Percentiles rank a stretch among this genome's conserved stretches.
These are phyloP conservation scores for Pararge aegeria DNA, from an alignment of 1,140 invertebrate species.

Conservation along the genomic window DNA sequence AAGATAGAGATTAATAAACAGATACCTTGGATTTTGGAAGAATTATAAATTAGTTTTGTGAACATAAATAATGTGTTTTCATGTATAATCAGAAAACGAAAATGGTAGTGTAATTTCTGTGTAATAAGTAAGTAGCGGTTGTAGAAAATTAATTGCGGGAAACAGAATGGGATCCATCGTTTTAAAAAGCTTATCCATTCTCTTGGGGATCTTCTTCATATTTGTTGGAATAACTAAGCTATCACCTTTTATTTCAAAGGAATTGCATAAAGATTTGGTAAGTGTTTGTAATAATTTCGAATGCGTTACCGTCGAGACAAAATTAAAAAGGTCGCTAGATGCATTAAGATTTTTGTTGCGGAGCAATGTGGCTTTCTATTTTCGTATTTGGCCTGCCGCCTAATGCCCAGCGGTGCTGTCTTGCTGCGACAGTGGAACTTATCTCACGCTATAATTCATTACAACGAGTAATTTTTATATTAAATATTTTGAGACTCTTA, in stretches of 20 bases:
- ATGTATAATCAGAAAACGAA: slow-evolving; percentile 18
- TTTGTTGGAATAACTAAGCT: slow-evolving; percentile 96
- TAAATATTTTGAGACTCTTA: not conserved
- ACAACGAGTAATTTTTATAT: not conserved
- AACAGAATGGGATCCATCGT: slow-evolving; percentile 86
- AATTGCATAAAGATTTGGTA: slow-evolving; percentile 98
- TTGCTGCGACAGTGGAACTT: slow-evolving; percentile 44
- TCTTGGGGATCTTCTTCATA: slow-evolving; percentile 96
- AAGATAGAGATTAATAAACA: not conserved
- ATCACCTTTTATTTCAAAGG: slow-evolving; percentile 94
- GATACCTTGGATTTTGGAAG: not conserved
- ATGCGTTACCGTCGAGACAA: slow-evolving; percentile 29
- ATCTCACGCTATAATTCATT: slow-evolving; percentile 14
- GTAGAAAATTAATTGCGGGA: slow-evolving; percentile 23
- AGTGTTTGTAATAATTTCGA: slow-evolving; percentile 49
- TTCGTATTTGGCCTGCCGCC: slow-evolving; percentile 80
- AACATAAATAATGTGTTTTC: not conserved
- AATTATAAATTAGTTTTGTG: not conserved
- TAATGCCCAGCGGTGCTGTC: slow-evolving; percentile 63
- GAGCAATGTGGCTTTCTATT: slow-evolving; percentile 72
- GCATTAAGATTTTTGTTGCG: slow-evolving; percentile 67
- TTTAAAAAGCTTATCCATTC: slow-evolving; percentile 92
- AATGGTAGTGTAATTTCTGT: slow-evolving; percentile 11
- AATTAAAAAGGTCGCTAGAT: slow-evolving; percentile 59
- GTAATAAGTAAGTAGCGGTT: no score